Evolutionary conservation across 2,888 invertebrate genomes (phyloP), one percentile per base, ranked within the genome.

Genomic region (Odiellus spinosus): DNA sequence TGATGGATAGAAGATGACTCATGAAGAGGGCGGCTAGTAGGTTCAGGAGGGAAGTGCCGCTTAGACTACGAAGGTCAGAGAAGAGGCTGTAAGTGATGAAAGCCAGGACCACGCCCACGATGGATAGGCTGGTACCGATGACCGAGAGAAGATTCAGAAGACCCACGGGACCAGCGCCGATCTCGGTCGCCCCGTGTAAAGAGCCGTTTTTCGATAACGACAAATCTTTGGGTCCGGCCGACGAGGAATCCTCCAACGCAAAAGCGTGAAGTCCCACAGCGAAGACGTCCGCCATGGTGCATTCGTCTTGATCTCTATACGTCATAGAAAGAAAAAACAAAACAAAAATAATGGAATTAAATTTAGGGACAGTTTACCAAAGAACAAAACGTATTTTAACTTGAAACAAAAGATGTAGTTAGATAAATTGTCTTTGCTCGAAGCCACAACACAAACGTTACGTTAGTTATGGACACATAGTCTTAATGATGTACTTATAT

Each of bases 41-140:
- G 65, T 77, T 77, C 73, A 77, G 74, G 56, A 77, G 65, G 14
- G 76, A 74, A 51, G 76, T 77, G 35, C 77, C 77, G 35, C 76
- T 75, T 56, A 77, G 65, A 59, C 74, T 76, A 48, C 76, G 68
- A 52, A 77, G 67, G 61, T 77, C 77, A 51, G 77, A 77, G 64
- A 77, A 77, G 59, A 77, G 68, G 61, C 77, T 77, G 69, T 77
- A 77, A 2, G 77, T 77, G 57, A 77, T 77, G 65, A 77, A 77
- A 52, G 77, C 76, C 62, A 77, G 77, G 41, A 77, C 76, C 39
- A 77, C 68, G 17, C 76, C 77, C 32, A 77, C 77, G 45, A 77
- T 66, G 33, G 76, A 77, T 40, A 77, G 67, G 59, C 76, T 76
- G 58, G 76, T 76, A 33, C 77, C 75, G 11, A 78, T 67, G 8